Base-by-base conservation (phyloP, 2,797 vertebrate species). In the Eupleurogrammus muticus region DNA sequence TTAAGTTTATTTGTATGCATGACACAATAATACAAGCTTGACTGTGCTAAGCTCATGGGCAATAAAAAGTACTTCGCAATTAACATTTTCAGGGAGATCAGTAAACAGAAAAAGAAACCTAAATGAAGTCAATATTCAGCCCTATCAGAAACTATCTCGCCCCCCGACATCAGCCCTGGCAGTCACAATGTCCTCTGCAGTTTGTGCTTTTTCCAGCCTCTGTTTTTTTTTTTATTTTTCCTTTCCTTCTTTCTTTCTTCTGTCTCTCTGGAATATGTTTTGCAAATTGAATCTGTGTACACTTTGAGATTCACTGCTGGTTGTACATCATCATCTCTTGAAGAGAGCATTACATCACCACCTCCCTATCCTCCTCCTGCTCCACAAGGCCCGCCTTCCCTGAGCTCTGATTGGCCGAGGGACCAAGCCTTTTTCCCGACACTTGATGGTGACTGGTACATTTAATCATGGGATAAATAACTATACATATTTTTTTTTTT, bases 331-430 rank as follows among this genome's bases (percentile, higher is more conserved):
- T 1, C 66, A 80, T 79, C 69, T 86, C 76, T 73, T 63, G 16
- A 74, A 63, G 69, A 85, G 81, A 51, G 77, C 83, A 93, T 93
- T 92, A 92, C 91, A 87, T 92, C 91, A 91, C 71, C 88, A 51
- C 10, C 35, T 53, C 23, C 23, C 60, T 66, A 44, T 53, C 36
- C 57, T 56, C 76, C 50, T 19, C 61, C 66, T 77, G 83, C 53
- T 57, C 38, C 60, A 24, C 42, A 57, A 62, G 57, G 2, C 77
- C 87, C 70, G 73, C 87, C 91, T 73, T 50, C 28, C 5, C 11
- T 21, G 23, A 23, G 2, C 32, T 67, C 44, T 48, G 63, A 91
- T 91, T 93, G 90, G 92, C 73, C 68, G 67, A 66, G 28, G 28
- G 42, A 1, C 61, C 5, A 19, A 38, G 55, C 72, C 55, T 66